These are phyloP conservation scores for Polypterus bichir DNA, from an alignment of 2,113 vertebrate genomes.

Conservation along the genomic window DNA sequence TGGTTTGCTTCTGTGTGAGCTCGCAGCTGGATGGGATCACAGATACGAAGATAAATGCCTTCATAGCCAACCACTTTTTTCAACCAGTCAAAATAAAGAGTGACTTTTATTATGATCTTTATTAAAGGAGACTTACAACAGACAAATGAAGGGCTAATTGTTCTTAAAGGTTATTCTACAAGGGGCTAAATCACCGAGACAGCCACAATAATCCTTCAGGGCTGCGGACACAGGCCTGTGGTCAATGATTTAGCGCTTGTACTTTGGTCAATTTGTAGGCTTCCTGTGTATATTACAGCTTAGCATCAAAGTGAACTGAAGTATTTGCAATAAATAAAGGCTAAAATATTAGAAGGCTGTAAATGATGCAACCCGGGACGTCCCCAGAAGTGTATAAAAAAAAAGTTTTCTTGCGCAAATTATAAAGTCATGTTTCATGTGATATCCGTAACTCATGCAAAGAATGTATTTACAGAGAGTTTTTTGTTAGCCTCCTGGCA, in stretches of 20 bases:
- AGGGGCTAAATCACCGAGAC: conserved; percentile 29
- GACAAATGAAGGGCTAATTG: conserved; percentile 31
- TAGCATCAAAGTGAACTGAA: conserved; percentile 35
- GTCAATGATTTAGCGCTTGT: conserved; percentile 31
- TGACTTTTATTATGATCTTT: conserved; percentile 31
- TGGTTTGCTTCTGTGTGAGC: not conserved
- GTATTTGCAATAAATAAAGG: conserved; percentile 23
- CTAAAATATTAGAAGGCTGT: conserved; percentile 27
- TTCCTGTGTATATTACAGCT: conserved; percentile 29
- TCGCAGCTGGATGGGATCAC: conserved; percentile 9
- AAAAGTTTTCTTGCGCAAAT: conserved; percentile 23
- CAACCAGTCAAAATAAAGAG: conserved; percentile 27
- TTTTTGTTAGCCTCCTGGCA: conserved; percentile 31
- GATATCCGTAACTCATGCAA: conserved; percentile 30
- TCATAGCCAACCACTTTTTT: not conserved
- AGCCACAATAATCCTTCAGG: conserved; percentile 9
- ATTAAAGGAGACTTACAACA: conserved; percentile 27
- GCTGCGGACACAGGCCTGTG: conserved; percentile 7
- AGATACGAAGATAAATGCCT: conserved; percentile 12
- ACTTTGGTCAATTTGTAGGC: conserved; percentile 19
- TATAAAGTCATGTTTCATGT: conserved; percentile 23
- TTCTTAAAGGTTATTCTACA: conserved; percentile 32
- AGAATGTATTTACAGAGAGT: conserved; percentile 29
- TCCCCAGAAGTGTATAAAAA: conserved; percentile 24
- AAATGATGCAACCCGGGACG: conserved; percentile 23